These are phyloP conservation scores for Saguinus midas DNA, from an alignment of 2,113 vertebrate genomes.

Conservation along the genomic window DNA sequence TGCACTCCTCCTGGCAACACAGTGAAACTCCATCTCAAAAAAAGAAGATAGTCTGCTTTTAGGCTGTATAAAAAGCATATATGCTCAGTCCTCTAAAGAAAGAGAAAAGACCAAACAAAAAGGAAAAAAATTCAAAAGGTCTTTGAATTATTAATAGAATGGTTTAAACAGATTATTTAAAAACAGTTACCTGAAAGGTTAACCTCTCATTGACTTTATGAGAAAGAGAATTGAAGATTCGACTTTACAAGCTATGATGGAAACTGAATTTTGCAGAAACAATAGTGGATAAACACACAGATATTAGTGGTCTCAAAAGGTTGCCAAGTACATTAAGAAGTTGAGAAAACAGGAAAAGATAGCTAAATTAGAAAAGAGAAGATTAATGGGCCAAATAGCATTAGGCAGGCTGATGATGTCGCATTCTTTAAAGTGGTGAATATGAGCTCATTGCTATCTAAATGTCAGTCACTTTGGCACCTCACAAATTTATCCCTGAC, in stretches of 20 bases:
- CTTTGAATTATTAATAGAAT: background rate
- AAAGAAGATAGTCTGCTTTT: background rate
- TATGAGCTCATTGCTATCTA: background rate
- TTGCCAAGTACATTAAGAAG: background rate
- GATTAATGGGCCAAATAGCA: background rate
- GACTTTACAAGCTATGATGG: background rate
- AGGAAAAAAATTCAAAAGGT: background rate
- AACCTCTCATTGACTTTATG: background rate
- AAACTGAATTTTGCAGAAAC: background rate
- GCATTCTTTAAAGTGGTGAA: background rate
- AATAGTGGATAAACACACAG: background rate
- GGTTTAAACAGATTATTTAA: background rate
- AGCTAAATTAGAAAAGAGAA: background rate
- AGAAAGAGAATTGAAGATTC: background rate
- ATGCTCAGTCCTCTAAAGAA: background rate
- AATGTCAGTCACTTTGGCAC: background rate
- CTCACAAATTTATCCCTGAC: background rate
- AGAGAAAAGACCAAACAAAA: background rate
- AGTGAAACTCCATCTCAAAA: too few species aligned
- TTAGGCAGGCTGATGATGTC: background rate
- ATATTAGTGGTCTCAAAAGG: background rate
- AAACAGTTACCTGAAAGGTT: background rate
- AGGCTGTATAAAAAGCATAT: background rate
- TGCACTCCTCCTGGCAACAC: too few species aligned
- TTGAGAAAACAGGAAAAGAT: background rate